Evolutionary conservation across 2,888 invertebrate genomes (phyloP).

Genomic region (Harmothoe impar): DNA sequence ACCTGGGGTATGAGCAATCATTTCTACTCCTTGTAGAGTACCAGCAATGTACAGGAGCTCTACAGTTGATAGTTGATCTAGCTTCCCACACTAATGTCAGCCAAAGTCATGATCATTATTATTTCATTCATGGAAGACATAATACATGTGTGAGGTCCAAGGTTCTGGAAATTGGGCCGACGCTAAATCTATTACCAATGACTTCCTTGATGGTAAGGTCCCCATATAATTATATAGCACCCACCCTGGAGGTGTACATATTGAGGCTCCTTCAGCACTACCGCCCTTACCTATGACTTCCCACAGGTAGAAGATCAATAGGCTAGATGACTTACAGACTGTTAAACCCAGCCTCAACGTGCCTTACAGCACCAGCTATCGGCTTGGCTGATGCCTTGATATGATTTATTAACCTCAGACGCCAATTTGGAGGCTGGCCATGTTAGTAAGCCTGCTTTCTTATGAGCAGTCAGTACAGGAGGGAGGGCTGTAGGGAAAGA

Average conservation of each 20-base stretch:
- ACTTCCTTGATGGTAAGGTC: too few relatives aligned
- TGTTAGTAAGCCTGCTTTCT: background rate
- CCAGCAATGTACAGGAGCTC: too few relatives aligned
- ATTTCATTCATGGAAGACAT: too few relatives aligned
- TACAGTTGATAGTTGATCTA: too few relatives aligned
- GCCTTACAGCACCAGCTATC: background rate
- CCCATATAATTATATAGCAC: background rate
- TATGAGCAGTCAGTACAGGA: background rate
- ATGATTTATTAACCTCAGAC: background rate
- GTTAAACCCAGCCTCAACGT: background rate
- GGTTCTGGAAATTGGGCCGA: too few relatives aligned
- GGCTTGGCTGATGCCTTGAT: background rate
- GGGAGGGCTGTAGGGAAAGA: too few relatives aligned
- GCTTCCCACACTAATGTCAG: too few relatives aligned
- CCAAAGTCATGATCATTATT: too few relatives aligned
- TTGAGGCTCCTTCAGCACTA: background rate
- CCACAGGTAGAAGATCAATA: background rate
- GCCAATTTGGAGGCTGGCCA: slow-evolving; percentile 24
- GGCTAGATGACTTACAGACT: background rate
- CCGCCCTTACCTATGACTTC: background rate
- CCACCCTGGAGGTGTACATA: background rate
- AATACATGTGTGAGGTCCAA: too few relatives aligned
- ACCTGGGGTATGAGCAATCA: too few relatives aligned
- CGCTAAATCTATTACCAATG: too few relatives aligned
- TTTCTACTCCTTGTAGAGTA: too few relatives aligned